Base-by-base conservation (phyloP, 2,797 vertebrate species). In the Alfaro cultratus region DNA sequence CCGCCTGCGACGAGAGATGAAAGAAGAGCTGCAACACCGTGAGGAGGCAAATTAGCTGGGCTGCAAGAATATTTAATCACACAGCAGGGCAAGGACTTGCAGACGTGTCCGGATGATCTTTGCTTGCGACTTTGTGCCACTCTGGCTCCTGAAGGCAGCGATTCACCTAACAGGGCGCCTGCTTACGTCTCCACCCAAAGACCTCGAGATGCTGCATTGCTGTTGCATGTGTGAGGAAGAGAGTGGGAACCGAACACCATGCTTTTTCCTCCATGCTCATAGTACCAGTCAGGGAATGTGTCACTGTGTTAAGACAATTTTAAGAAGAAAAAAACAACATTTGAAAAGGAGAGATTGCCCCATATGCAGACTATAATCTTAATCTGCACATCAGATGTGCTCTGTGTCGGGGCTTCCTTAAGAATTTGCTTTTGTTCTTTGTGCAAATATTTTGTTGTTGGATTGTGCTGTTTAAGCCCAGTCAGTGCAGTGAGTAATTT, bases 341-440 rank as follows among this genome's bases (percentile, higher is more conserved):
- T 31, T 41, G 7, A 77, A 51, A 79, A 84, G 76, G 83, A 84
- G 49, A 83, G 74, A 80, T 85, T 26, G 43, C 76, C 73, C 72
- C 83, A 85, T 88, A 86, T 89, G 89, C 91, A 91, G 85, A 92
- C 75, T 85, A 91, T 88, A 91, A 91, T 94, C 88, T 90, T 86
- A 86, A 86, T 86, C 91, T 91, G 92, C 93, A 91, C 90, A 92
- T 91, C 82, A 53, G 75, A 83, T 81, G 84, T 89, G 88, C 75
- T 85, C 73, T 87, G 81, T 87, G 91, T 92, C 85, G 74, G 89
- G 81, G 88, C 86, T 88, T 90, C 80, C 78, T 90, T 13, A 77
- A 85, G 64, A 90, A 74, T 89, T 86, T 77, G 92, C 91, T 91
- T 93, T 76, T 83, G 77, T 90, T 89, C 78, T 91, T 88, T 92